phyloP scores from a whole-genome alignment of 2,113 vertebrate species.

The Hymenochirus boettgeri region DNA sequence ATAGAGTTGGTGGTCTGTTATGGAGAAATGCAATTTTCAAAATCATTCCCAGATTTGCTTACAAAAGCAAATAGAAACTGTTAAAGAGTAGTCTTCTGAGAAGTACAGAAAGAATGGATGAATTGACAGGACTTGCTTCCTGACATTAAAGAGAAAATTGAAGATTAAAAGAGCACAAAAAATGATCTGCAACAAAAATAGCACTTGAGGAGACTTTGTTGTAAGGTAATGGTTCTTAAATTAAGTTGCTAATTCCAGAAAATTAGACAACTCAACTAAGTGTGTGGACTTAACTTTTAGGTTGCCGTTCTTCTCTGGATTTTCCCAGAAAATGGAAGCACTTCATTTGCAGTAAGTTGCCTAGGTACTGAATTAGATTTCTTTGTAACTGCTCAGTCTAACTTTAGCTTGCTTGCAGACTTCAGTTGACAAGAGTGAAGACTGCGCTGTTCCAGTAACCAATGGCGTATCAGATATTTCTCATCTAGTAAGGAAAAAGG shows the following conservation, averaged over 20 bases:
- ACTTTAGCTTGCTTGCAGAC: slow-evolving; percentile 59
- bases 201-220: slow-evolving; percentile 90
- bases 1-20: too few relatives aligned
- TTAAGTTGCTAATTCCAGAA: too few relatives aligned
- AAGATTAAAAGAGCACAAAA: slow-evolving; percentile 88
- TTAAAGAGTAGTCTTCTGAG: slow-evolving; percentile 55
- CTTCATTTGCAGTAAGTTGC: slow-evolving; percentile 67
- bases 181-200: slow-evolving; percentile 71
- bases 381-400: neutral
- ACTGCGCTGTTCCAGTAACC: slow-evolving; percentile 64
- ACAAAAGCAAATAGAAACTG: slow-evolving; percentile 63
- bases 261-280: too few relatives aligned
- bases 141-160: slow-evolving; percentile 89
- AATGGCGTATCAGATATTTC: slow-evolving; percentile 88
- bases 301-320: slow-evolving; percentile 79
- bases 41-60: slow-evolving; percentile 57
- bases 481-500: slow-evolving; percentile 96
- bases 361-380: neutral
- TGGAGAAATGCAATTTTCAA: neutral
- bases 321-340: slow-evolving; percentile 67
- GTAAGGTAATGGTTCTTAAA: neutral
- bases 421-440: slow-evolving; percentile 61
- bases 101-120: slow-evolving; percentile 78
- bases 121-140: slow-evolving; percentile 86
- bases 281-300: slow-evolving; percentile 62